These are phyloP conservation scores for Ochropacha duplaris DNA, from an alignment of 2,888 invertebrate genomes.

Conservation along the genomic window DNA sequence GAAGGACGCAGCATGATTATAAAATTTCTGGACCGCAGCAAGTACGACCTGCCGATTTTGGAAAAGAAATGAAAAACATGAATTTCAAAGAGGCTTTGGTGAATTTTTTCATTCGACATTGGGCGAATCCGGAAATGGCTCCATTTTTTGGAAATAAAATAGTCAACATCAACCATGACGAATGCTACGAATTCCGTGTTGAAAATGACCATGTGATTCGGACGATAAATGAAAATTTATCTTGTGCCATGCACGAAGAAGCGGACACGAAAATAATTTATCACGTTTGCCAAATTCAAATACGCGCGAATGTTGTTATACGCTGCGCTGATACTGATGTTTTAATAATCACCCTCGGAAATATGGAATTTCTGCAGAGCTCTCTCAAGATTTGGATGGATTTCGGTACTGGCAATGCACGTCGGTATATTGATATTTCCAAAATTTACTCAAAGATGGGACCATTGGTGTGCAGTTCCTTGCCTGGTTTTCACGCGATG, in stretches of 20 bases:
- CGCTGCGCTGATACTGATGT: background rate
- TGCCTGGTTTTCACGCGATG: constrained; percentile 23
- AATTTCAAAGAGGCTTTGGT: too few relatives aligned
- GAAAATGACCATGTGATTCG: background rate
- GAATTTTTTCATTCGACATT: too few relatives aligned
- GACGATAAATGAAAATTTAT: background rate
- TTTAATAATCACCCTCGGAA: background rate
- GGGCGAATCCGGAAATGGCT: too few relatives aligned
- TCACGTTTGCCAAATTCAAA: too few relatives aligned
- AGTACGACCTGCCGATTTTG: too few relatives aligned
- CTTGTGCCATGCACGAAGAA: background rate
- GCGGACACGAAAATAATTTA: background rate
- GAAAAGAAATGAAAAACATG: too few relatives aligned
- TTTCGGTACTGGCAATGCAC: constrained; percentile 15
- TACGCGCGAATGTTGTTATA: background rate
- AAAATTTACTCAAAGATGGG: constrained; percentile 13
- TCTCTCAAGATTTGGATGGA: background rate
- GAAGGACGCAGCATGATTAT: too few relatives aligned
- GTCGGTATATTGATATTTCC: constrained; percentile 13
- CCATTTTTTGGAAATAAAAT: background rate
- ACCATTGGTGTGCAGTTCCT: constrained; percentile 11
- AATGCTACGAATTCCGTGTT: background rate
- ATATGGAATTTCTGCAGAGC: background rate
- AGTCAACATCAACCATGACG: background rate
- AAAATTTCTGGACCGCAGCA: background rate